Evolutionary conservation across 2,113 vertebrate genomes (phyloP), one percentile per base, ranked within the genome.

Genomic region (Hiodon tergisus): DNA sequence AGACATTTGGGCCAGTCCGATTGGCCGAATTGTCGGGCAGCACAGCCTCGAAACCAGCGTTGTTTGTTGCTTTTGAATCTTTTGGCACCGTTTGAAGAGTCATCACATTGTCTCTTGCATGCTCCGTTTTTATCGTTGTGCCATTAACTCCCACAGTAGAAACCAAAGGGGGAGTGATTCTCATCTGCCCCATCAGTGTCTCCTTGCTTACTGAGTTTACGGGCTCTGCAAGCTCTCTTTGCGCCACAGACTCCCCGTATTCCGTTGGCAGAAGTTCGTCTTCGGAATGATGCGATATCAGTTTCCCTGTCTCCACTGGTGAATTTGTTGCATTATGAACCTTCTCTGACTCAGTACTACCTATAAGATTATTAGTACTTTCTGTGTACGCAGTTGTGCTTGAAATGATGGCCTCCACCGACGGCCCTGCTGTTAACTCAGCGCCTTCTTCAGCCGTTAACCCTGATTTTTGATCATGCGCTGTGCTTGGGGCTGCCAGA

Each of bases 381-480:
- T 61, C 47, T 59, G 5, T 8, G 58, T 50, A 4, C 52, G 17
- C n/a, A 10, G 46, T 58, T 8, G 66, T 50, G 58, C 48, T 48
- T 31, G 59, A 46, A 74, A 54, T 47, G 51, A 52, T 69, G 31
- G 31, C 31, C 51, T 74, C 67, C 66, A 63, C 67, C 47, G 10
- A 50, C 54, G 53, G 59, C 9, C 50, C 31, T 47, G 4, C 2
- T 60, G 14, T 31, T 50, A 6, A 31, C 65, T 60, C 9, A 46
- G 31, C n/a, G 7, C n/a, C 31, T 57, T 31, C 52, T 59, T 14
- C 59, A 50, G n/a, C 46, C 52, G 14, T 7, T 13, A 55, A 63
- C 17, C 53, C 31, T 55, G 46, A 63, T 48, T 16, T 63, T 55
- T 8, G 4, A 46, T 63, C 60, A 3, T n/a, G 10, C 50, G 6